Conservation (phyloP, 1,140 invertebrate species). For the Polyergus mexicanus region DNA sequence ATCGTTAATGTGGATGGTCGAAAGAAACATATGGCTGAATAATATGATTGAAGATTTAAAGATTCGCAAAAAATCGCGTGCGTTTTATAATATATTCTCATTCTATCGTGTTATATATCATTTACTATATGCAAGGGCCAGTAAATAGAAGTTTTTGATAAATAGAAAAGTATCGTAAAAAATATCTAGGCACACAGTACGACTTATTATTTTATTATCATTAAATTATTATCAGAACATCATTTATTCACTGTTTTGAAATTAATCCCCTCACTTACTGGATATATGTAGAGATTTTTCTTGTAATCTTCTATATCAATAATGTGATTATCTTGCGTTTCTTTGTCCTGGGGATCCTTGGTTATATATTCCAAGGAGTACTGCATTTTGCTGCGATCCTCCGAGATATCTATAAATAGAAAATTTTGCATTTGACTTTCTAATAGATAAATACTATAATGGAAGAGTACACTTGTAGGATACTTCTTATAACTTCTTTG, state of each 20-base stretch:
- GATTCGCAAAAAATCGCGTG: not conserved
- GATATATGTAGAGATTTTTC: conserved; percentile 79
- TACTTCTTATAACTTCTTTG: too few relatives aligned
- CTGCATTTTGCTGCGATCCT: conserved; percentile 52
- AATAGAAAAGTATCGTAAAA: conserved; percentile 20
- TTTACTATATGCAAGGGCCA: not conserved
- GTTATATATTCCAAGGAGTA: conserved; percentile 72
- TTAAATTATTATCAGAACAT: not conserved
- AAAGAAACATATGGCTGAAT: not conserved
- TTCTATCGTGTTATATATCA: not conserved
- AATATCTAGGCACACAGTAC: conserved; percentile 28
- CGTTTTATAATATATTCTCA: not conserved
- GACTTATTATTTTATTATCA: conserved; percentile 13
- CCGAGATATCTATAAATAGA: conserved; percentile 49
- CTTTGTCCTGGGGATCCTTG: conserved; percentile 13
- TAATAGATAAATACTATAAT: not conserved
- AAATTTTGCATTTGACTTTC: not conserved
- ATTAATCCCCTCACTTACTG: conserved; percentile 61
- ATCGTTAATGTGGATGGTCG: not conserved
- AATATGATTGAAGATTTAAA: not conserved
- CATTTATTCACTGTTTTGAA: not conserved
- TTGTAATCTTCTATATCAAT: conserved; percentile 76
- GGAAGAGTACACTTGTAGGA: too few relatives aligned
- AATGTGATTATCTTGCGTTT: conserved; percentile 45
- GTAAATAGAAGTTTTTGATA: conserved; percentile 30